Evolutionary conservation across 2,888 invertebrate species (phyloP).

Genomic region (Andrena praecox): DNA sequence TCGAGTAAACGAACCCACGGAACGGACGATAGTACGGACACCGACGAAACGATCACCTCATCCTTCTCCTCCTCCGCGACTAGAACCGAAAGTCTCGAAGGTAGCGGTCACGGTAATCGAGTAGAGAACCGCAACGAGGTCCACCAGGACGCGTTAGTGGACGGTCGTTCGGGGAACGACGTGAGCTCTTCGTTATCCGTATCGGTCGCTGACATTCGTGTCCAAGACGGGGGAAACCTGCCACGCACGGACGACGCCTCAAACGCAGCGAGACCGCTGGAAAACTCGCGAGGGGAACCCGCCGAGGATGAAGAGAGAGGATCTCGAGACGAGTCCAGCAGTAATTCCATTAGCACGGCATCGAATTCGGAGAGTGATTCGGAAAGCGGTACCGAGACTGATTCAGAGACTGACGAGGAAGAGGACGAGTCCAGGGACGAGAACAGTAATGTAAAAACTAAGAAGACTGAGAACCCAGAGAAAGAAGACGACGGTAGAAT

Average conservation of each 20-base stretch:
- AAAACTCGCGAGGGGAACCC: background rate
- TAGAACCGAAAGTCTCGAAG: constrained; percentile 64
- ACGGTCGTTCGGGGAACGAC: constrained; percentile 67
- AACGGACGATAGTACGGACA: constrained; percentile 72
- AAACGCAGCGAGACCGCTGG: background rate
- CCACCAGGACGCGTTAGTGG: constrained; percentile 48
- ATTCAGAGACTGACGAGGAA: constrained; percentile 43
- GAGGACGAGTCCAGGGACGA: constrained; percentile 60
- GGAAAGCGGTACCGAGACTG: constrained; percentile 45
- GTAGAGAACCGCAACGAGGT: constrained; percentile 53
- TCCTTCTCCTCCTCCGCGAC: constrained; percentile 65
- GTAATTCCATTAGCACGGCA: background rate
- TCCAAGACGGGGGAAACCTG: background rate
- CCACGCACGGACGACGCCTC: background rate
- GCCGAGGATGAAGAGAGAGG: background rate
- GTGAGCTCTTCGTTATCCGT: constrained; percentile 47
- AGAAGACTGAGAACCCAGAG: constrained; percentile 32
- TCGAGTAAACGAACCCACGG: constrained; percentile 56
- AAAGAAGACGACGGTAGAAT: constrained; percentile 14
- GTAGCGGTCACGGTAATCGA: constrained; percentile 59
- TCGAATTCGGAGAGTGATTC: constrained; percentile 10
- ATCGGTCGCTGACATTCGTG: background rate
- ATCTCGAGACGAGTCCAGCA: background rate
- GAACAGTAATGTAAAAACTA: constrained; percentile 58
- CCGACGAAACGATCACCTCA: constrained; percentile 69